Percentiles rank a stretch among this genome's conserved stretches.
phyloP scores from a whole-genome alignment of 1,140 invertebrate species.

The Pogonomyrmex barbatus region DNA sequence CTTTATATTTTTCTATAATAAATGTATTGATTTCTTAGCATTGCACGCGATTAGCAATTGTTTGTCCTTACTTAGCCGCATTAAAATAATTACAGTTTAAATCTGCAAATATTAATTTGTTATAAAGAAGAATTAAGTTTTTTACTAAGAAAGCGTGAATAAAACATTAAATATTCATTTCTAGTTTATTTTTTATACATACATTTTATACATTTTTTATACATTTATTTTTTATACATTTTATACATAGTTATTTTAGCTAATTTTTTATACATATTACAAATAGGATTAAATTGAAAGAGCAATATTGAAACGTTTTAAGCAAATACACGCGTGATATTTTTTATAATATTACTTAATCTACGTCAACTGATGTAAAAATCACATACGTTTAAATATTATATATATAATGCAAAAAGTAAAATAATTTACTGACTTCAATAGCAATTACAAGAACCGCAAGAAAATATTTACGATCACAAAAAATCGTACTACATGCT shows the following conservation, averaged over 20 bases:
- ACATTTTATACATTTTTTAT: neutral
- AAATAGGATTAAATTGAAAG: neutral
- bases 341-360: neutral
- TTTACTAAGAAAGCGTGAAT: neutral
- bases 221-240: neutral
- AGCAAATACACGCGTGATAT: neutral
- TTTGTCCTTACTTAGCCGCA: conserved; percentile 66
- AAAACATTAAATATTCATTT: conserved; percentile 16
- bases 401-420: neutral
- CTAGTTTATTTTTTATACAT: conserved; percentile 7
- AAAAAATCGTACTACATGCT: neutral
- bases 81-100: neutral
- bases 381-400: neutral
- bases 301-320: conserved; percentile 23
- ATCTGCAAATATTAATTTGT: neutral
- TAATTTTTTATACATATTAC: neutral
- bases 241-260: neutral
- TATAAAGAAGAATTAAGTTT: neutral
- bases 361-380: neutral
- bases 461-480: neutral
- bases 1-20: conserved; percentile 70
- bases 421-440: conserved; percentile 2
- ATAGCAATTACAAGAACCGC: neutral
- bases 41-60: conserved; percentile 67
- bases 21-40: conserved; percentile 71